Conservation (phyloP, 2,888 invertebrate species). For the Lepidocyrtoides sp. region DNA sequence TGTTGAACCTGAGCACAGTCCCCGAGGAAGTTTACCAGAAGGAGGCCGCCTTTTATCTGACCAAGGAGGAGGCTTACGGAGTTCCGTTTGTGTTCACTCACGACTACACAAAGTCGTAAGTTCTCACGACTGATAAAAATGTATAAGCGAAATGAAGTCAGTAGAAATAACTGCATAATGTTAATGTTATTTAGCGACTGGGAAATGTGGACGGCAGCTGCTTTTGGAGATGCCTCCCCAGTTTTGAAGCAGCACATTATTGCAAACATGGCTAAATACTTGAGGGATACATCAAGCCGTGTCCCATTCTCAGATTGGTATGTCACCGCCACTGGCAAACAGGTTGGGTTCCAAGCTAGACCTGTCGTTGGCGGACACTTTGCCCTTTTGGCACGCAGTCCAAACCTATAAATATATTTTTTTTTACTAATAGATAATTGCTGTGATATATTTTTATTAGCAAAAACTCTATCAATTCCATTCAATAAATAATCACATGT, state of each 20-base stretch:
- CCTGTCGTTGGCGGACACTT: slow-evolving; percentile 84
- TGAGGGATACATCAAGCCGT: slow-evolving; percentile 73
- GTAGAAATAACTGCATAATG: neutral
- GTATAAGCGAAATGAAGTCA: neutral
- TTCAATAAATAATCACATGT: too few species aligned
- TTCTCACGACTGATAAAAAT: neutral
- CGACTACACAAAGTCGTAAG: slow-evolving; percentile 83
- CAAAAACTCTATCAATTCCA: too few species aligned
- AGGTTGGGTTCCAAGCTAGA: slow-evolving; percentile 74
- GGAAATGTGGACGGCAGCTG: slow-evolving; percentile 84
- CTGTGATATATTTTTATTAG: too few species aligned
- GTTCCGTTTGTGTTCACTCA: slow-evolving; percentile 81
- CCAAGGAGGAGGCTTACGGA: slow-evolving; percentile 82
- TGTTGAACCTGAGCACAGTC: slow-evolving; percentile 76
- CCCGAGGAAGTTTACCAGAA: slow-evolving; percentile 79
- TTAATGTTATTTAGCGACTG: slow-evolving; percentile 77
- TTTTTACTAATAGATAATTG: too few species aligned
- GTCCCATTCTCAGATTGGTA: slow-evolving; percentile 83
- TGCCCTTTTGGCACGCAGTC: slow-evolving; percentile 75
- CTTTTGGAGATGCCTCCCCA: slow-evolving; percentile 81
- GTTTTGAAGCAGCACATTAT: slow-evolving; percentile 60
- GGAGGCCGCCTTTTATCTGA: slow-evolving; percentile 82
- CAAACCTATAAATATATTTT: neutral
- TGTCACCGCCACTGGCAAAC: slow-evolving; percentile 78
- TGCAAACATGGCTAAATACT: slow-evolving; percentile 62